Conservation (phyloP, 1,140 invertebrate species). For the Copidosoma floridanum region DNA sequence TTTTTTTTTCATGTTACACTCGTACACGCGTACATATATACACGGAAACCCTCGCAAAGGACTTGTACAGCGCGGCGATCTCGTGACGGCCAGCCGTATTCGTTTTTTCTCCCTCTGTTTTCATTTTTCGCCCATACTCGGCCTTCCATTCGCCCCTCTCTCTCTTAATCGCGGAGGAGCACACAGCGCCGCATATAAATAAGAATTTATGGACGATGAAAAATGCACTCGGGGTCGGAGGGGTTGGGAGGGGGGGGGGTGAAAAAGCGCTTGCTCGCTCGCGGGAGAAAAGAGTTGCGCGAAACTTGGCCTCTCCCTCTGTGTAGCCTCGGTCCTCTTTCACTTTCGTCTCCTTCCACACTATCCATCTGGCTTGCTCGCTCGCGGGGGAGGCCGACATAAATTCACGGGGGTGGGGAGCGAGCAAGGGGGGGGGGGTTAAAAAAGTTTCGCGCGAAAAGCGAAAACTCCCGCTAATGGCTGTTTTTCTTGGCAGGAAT, state of each 20-base stretch:
- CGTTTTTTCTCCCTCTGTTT: neutral
- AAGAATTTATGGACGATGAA: slow-evolving; percentile 56
- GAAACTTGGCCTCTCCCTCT: slow-evolving; percentile 40
- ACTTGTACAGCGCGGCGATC: neutral
- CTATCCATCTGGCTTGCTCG: slow-evolving; percentile 20
- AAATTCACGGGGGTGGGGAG: slow-evolving; percentile 43
- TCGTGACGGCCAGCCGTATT: slow-evolving; percentile 9
- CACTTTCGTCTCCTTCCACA: slow-evolving; percentile 17
- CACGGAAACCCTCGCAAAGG: too few species aligned
- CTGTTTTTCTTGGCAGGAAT: slow-evolving; percentile 55
- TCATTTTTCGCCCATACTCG: neutral
- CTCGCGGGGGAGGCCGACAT: slow-evolving; percentile 20
- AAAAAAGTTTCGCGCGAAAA: slow-evolving; percentile 55
- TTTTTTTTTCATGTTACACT: neutral
- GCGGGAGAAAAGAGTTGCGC: slow-evolving; percentile 36
- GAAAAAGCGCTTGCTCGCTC: neutral
- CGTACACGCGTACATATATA: too few species aligned
- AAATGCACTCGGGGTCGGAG: slow-evolving; percentile 40
- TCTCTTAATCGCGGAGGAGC: slow-evolving; percentile 48
- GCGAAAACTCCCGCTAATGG: slow-evolving; percentile 57
- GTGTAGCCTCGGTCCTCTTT: slow-evolving; percentile 24
- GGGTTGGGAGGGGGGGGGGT: neutral
- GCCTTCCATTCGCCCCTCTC: slow-evolving; percentile 16
- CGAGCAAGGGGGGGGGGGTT: slow-evolving; percentile 11
- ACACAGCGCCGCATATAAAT: slow-evolving; percentile 54